Conservation (phyloP, 1,140 invertebrate genomes). For the Drosophila insularis region DNA sequence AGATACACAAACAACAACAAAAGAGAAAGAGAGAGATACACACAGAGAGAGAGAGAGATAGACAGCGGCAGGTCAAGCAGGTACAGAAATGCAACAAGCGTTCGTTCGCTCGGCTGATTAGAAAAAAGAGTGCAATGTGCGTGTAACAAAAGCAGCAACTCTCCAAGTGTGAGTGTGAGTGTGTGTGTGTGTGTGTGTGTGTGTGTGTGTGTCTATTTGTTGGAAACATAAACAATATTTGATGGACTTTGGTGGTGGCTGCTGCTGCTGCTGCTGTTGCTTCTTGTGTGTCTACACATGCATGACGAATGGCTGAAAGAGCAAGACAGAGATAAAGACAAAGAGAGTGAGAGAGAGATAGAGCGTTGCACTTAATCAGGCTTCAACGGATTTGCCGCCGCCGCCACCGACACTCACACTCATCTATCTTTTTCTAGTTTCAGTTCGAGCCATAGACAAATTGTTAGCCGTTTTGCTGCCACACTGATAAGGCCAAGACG, state of each 20-base stretch:
- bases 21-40: slow-evolving; percentile 23
- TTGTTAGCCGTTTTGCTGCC: slow-evolving; percentile 64
- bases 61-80: slow-evolving; percentile 69
- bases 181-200: slow-evolving; percentile 8
- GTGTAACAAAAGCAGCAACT: slow-evolving; percentile 30
- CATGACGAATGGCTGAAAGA: slow-evolving; percentile 64
- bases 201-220: slow-evolving; percentile 41
- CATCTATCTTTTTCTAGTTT: slow-evolving; percentile 24
- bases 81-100: slow-evolving; percentile 79
- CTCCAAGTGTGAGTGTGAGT: not conserved
- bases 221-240: slow-evolving; percentile 79
- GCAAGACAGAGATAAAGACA: slow-evolving; percentile 1
- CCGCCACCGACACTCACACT: slow-evolving; percentile 33
- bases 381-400: slow-evolving; percentile 69
- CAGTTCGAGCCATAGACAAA: slow-evolving; percentile 54
- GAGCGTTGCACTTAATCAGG: slow-evolving; percentile 65
- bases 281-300: slow-evolving; percentile 74
- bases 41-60: slow-evolving; percentile 18
- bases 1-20: slow-evolving; percentile 46
- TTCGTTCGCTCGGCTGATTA: slow-evolving; percentile 64
- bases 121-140: slow-evolving; percentile 72
- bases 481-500: slow-evolving; percentile 57
- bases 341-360: slow-evolving; percentile 20
- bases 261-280: slow-evolving; percentile 27
- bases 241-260: slow-evolving; percentile 38